These are phyloP conservation scores for Zeus faber DNA, from an alignment of 2,113 vertebrate species.

Conservation along the genomic window DNA sequence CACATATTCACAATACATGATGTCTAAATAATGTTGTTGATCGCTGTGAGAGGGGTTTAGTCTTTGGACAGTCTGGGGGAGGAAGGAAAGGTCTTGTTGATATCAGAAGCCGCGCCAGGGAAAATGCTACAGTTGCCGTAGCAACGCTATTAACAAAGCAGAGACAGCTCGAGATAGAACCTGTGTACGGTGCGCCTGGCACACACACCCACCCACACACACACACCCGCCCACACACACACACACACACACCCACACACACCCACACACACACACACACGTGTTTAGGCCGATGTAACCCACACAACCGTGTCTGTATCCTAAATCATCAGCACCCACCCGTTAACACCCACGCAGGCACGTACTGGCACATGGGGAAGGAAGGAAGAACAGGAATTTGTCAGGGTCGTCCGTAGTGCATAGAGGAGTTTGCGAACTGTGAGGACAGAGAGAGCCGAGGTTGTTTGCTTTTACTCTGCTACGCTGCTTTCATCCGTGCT, in stretches of 20 bases:
- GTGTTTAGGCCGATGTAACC: no score
- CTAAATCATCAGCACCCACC: neutral
- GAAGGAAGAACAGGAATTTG: conserved; percentile 23
- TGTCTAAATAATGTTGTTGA: conserved; percentile 26
- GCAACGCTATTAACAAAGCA: conserved; percentile 21
- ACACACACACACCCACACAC: neutral
- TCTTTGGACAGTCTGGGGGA: neutral
- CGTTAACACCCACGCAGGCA: conserved; percentile 22
- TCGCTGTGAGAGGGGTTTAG: neutral
- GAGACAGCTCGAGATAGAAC: conserved; percentile 31
- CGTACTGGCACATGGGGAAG: conserved; percentile 48
- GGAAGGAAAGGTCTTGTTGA: neutral
- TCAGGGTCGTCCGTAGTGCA: conserved; percentile 54
- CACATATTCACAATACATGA: conserved; percentile 52
- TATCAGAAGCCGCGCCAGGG: conserved; percentile 6
- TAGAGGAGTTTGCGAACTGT: conserved; percentile 52
- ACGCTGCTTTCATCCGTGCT: conserved; percentile 5
- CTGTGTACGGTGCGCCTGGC: conserved; percentile 4
- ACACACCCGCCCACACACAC: neutral
- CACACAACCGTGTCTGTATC: neutral
- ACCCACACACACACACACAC: neutral
- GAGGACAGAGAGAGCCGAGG: conserved; percentile 38
- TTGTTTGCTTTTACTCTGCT: conserved; percentile 9
- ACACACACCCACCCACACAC: conserved; percentile 8
- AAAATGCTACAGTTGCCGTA: conserved; percentile 31